Evolutionary conservation across 2,888 invertebrate species (phyloP).

Genomic region (Lepidochitona cinerea): DNA sequence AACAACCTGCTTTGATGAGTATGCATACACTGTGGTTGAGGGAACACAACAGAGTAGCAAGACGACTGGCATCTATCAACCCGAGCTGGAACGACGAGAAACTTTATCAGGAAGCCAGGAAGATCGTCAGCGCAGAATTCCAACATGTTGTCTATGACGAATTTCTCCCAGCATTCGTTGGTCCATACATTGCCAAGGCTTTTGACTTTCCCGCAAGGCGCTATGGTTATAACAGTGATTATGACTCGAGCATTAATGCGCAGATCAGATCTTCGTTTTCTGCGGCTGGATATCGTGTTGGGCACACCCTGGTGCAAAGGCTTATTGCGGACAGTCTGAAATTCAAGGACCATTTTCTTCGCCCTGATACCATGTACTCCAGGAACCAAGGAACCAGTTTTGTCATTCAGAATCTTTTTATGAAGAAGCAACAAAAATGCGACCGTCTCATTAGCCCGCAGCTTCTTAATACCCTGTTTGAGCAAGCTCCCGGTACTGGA

Average conservation of each 20-base stretch:
- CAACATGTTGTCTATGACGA: conserved; percentile 71
- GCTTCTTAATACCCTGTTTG: neutral
- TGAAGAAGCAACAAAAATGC: neutral
- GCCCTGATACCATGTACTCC: neutral
- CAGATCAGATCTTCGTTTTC: neutral
- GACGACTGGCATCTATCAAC: conserved; percentile 83
- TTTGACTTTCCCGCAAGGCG: neutral
- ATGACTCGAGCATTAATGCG: neutral
- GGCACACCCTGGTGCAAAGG: neutral
- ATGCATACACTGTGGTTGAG: conserved; percentile 81
- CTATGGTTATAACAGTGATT: neutral
- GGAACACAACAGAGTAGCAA: conserved; percentile 90
- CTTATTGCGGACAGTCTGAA: neutral
- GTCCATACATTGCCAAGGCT: neutral
- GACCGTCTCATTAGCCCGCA: neutral
- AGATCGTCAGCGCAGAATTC: conserved; percentile 83
- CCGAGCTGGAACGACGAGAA: conserved; percentile 81
- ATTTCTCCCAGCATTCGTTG: conserved; percentile 85
- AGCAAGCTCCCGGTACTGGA: neutral
- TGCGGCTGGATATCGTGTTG: neutral
- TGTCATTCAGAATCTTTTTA: neutral
- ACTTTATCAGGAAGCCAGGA: conserved; percentile 71
- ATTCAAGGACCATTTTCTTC: neutral
- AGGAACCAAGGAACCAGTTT: neutral
- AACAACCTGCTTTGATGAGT: conserved; percentile 87